Conservation (phyloP, 2,888 invertebrate species). For the Chymomyza procnemis region DNA sequence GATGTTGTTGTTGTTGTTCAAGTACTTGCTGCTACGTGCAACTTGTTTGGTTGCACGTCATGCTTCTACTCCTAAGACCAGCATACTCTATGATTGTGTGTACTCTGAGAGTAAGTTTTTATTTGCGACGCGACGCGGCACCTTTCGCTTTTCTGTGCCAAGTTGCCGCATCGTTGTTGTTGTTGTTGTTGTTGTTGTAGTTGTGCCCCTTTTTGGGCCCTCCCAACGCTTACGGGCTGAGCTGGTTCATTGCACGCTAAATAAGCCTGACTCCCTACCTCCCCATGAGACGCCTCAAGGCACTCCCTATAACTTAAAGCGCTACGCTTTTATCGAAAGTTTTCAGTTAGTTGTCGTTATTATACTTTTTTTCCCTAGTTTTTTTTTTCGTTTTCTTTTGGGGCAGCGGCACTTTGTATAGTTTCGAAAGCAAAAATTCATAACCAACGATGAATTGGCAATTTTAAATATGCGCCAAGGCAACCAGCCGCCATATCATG, state of each 20-base stretch:
- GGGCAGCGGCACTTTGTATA: slow-evolving; percentile 8
- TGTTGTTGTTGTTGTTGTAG: too few relatives aligned
- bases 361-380: not conserved
- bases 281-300: not conserved
- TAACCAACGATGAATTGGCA: slow-evolving; percentile 47
- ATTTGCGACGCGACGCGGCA: slow-evolving; percentile 31
- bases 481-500: slow-evolving; percentile 27
- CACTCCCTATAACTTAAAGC: not conserved
- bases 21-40: slow-evolving; percentile 54
- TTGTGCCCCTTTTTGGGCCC: not conserved
- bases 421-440: slow-evolving; percentile 52
- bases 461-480: slow-evolving; percentile 30
- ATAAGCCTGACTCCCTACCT: not conserved
- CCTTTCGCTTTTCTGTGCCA: slow-evolving; percentile 62
- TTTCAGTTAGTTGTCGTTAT: slow-evolving; percentile 13
- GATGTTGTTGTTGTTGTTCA: too few relatives aligned
- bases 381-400: slow-evolving; percentile 5
- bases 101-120: slow-evolving; percentile 32
- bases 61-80: slow-evolving; percentile 8
- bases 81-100: not conserved
- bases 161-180: not conserved
- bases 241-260: slow-evolving; percentile 51
- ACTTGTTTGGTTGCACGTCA: slow-evolving; percentile 51
- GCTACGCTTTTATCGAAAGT: slow-evolving; percentile 39
- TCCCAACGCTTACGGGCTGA: slow-evolving; percentile 31